Percentiles rank a stretch among this genome's conserved stretches.
These are phyloP conservation scores for Sebastes cheni DNA, from an alignment of 2,797 vertebrate species.

Conservation along the genomic window DNA sequence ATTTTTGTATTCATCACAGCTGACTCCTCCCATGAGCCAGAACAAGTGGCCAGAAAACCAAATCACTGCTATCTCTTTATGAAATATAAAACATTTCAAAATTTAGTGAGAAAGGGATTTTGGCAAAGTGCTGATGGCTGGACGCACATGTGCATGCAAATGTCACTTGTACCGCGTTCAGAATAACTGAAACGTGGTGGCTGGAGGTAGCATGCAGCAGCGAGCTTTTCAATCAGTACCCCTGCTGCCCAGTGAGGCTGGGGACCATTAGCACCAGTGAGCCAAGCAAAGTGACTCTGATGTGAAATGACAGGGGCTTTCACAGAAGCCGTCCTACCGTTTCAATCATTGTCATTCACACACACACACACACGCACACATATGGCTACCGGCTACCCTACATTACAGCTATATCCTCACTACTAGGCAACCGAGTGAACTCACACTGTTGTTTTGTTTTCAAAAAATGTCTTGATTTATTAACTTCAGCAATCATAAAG, in stretches of 20 bases:
- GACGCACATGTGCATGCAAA: constrained; percentile 12
- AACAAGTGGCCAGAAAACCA: not conserved
- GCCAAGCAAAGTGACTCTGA: constrained; percentile 65
- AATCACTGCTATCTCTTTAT: not conserved
- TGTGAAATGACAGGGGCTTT: constrained; percentile 76
- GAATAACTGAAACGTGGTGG: constrained; percentile 34
- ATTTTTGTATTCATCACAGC: constrained; percentile 15
- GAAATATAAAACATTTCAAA: not conserved
- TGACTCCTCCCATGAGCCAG: constrained; percentile 2
- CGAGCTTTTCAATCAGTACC: constrained; percentile 63
- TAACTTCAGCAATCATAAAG: not conserved
- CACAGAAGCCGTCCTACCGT: constrained; percentile 58
- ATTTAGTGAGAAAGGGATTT: not conserved
- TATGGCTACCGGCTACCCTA: not conserved
- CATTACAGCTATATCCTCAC: constrained; percentile 31
- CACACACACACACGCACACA: not conserved
- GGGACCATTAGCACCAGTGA: constrained; percentile 67
- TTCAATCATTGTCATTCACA: constrained; percentile 57
- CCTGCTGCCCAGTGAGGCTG: constrained; percentile 34
- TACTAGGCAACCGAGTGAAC: constrained; percentile 1
- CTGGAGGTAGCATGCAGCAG: constrained; percentile 15
- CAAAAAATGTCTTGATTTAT: not conserved
- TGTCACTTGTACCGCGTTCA: not conserved
- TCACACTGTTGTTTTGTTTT: constrained; percentile 30
- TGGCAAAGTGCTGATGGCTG: not conserved